phyloP scores from a whole-genome alignment of 1,140 invertebrate species.

The Drosophila navojoa region DNA sequence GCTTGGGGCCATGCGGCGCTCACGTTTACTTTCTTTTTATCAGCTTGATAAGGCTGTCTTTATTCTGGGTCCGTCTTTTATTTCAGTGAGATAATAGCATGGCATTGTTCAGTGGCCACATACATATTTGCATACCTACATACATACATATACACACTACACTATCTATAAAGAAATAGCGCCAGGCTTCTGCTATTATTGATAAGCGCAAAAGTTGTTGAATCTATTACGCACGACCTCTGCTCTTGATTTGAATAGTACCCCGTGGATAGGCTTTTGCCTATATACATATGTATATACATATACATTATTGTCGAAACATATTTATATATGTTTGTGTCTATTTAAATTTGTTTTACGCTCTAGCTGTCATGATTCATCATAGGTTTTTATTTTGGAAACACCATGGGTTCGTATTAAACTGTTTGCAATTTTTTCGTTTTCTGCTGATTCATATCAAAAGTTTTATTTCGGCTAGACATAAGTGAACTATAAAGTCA shows the following conservation, averaged over 20 bases:
- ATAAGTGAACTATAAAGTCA: constrained; percentile 56
- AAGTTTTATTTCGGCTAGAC: constrained; percentile 55
- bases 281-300: constrained; percentile 10
- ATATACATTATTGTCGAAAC: not conserved
- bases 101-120: constrained; percentile 43
- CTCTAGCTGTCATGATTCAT: constrained; percentile 49
- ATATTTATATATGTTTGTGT: not conserved
- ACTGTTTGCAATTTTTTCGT: constrained; percentile 26
- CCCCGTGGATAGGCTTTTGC: constrained; percentile 15
- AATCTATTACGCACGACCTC: constrained; percentile 63
- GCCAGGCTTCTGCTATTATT: constrained; percentile 30
- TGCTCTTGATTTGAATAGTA: constrained; percentile 50
- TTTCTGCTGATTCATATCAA: constrained; percentile 35
- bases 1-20: constrained; percentile 17
- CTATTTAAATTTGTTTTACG: constrained; percentile 10
- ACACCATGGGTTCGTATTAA: not conserved
- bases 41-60: constrained; percentile 45
- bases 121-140: not conserved
- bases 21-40: constrained; percentile 54
- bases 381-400: constrained; percentile 36
- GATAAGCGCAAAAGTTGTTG: constrained; percentile 58
- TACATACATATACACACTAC: constrained; percentile 8
- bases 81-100: constrained; percentile 47
- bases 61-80: constrained; percentile 43
- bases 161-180: constrained; percentile 49